Evolutionary conservation across 1,140 invertebrate species (phyloP), one percentile per base, ranked within the genome.

Genomic region (Aphelinus certus): DNA sequence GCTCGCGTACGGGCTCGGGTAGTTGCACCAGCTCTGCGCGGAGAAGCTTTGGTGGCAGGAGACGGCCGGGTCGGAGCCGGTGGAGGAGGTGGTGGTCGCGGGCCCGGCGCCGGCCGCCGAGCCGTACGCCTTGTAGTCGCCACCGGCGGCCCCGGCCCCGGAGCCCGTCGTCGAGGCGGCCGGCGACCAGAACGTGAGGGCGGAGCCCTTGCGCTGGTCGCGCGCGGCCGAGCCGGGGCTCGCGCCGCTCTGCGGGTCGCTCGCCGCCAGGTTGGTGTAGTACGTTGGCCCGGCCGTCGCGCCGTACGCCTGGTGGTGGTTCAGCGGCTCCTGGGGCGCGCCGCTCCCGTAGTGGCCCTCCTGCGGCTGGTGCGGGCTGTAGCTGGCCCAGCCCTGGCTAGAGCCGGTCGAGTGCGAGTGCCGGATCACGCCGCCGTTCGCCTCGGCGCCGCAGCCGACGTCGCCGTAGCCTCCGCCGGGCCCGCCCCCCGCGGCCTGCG

Each of bases 201-300:
- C 76, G 1, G 87, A 84, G 4, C 91, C 88, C 76, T 92, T 90
- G 75, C 90, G 88, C 77, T 87, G 86, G 84, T 93, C 93, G 79
- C 92, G 85, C 3, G 85, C 83, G 60, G 85, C 82, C 49, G 86
- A 85, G 53, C 80, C 81, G 72, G 88, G 81, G 85, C 89, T 75
- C 79, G 85, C 80, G 7, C 63, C 56, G 47, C 45, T 47, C 86
- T 86, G 81, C 1, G 90, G 88, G 73, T 93, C 92, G 3, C 91
- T 90, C 53, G 91, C 91, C 53, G 91, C 91, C 80, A 94, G 89
- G 81, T 95, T 95, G 88, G 94, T 94, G 83, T 95, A 95, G 82
- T 95, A 95, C 10, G 93, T 93, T 45, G 93, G 92, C 45, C 93
- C 92, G 26, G 90, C 90, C 66, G 92, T 88, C 81, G 93, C 93